A percentile compares a stretch with the other conserved stretches of the same genome.
These are phyloP conservation scores for Patella caerulea DNA, from an alignment of 2,888 invertebrate species.

Conservation along the genomic window DNA sequence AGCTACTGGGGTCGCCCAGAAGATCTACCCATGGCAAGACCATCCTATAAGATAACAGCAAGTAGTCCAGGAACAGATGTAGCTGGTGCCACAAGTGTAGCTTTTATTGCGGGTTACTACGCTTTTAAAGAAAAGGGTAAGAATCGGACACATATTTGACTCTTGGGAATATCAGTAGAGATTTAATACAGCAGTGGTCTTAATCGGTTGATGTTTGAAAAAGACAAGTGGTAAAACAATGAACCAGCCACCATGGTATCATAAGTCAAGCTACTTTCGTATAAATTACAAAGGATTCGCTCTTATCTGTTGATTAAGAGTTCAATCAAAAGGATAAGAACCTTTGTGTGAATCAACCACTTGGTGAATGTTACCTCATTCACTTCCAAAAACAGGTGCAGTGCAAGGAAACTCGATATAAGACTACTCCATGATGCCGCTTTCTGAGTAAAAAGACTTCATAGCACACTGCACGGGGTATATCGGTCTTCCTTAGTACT, in stretches of 20 bases:
- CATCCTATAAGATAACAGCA: constrained; percentile 75
- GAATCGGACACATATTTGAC: background rate
- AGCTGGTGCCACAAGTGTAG: constrained; percentile 77
- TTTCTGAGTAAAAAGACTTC: background rate
- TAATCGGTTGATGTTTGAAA: too few species aligned
- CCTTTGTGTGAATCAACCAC: constrained; percentile 23
- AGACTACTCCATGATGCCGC: too few species aligned
- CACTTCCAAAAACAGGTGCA: constrained; percentile 15
- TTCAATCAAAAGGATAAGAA: too few species aligned
- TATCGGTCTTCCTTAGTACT: too few species aligned
- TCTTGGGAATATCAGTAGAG: too few species aligned
- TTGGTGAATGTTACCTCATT: constrained; percentile 14
- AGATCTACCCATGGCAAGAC: constrained; percentile 75
- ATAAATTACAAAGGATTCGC: too few species aligned
- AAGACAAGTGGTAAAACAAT: too few species aligned
- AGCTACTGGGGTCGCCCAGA: constrained; percentile 78
- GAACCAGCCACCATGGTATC: too few species aligned
- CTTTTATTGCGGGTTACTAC: constrained; percentile 75
- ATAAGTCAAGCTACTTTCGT: too few species aligned
- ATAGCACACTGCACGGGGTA: too few species aligned
- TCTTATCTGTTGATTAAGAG: too few species aligned
- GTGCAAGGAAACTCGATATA: background rate
- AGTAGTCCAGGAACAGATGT: constrained; percentile 77
- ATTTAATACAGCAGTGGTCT: too few species aligned
- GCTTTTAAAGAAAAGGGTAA: constrained; percentile 69